phyloP scores from a whole-genome alignment of 2,888 invertebrate species.

The Drosophila acutilabella region DNA sequence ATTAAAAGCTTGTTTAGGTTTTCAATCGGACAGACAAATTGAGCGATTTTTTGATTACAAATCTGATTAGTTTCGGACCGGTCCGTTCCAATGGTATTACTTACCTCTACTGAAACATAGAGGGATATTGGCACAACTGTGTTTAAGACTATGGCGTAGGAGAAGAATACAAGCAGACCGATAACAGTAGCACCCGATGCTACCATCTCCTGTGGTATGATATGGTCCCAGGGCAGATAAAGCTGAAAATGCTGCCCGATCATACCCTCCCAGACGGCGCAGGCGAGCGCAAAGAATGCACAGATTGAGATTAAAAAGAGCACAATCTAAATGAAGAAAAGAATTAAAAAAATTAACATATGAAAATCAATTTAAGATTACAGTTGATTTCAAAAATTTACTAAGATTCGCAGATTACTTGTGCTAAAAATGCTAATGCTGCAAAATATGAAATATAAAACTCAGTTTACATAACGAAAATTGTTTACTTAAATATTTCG shows the following conservation, averaged over 20 bases:
- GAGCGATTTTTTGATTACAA: too few species aligned
- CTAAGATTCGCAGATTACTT: too few species aligned
- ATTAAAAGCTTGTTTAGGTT: too few species aligned
- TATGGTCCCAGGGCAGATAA: conserved; percentile 97
- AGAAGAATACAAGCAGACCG: conserved; percentile 98
- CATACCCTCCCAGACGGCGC: conserved; percentile 98
- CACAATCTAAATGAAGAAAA: conserved; percentile 90
- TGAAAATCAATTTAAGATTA: conserved; percentile 90
- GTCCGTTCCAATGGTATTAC: conserved; percentile 52
- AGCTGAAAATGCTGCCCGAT: conserved; percentile 95
- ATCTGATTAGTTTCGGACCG: too few species aligned
- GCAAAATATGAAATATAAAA: too few species aligned
- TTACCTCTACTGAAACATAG: conserved; percentile 97
- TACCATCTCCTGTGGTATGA: conserved; percentile 93
- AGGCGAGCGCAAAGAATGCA: conserved; percentile 98
- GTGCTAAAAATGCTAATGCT: too few species aligned
- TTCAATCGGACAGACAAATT: too few species aligned
- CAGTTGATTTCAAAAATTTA: neutral
- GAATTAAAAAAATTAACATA: conserved; percentile 87
- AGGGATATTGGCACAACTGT: conserved; percentile 99
- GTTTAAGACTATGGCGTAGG: conserved; percentile 99
- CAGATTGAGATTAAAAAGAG: conserved; percentile 98
- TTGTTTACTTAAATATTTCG: too few species aligned
- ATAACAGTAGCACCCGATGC: conserved; percentile 95
- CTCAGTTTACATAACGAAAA: too few species aligned